Conservation (phyloP, 2,888 invertebrate genomes). For the Drosophila mimica region DNA sequence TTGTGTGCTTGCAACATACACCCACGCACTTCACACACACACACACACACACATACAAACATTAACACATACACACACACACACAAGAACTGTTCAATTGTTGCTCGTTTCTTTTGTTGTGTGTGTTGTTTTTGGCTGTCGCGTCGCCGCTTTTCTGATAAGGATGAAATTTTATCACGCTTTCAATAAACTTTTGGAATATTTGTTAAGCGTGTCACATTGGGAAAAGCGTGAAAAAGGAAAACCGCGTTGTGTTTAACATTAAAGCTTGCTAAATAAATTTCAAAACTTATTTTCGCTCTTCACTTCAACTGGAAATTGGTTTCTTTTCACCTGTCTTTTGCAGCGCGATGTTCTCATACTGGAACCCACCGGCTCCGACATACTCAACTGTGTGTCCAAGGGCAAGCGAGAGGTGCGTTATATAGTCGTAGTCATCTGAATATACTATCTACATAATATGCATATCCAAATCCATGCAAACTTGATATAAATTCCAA, state of each 20-base stretch:
- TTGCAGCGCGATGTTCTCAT: slow-evolving; percentile 95
- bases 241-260: not conserved
- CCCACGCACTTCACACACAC: slow-evolving; percentile 16
- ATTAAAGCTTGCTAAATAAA: slow-evolving; percentile 19
- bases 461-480: slow-evolving; percentile 21
- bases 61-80: slow-evolving; percentile 9
- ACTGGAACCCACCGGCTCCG: slow-evolving; percentile 92
- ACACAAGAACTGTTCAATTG: slow-evolving; percentile 55
- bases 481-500: slow-evolving; percentile 32
- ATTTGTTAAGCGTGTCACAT: slow-evolving; percentile 61
- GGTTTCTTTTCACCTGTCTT: not conserved
- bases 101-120: slow-evolving; percentile 60
- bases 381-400: slow-evolving; percentile 95
- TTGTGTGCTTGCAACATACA: slow-evolving; percentile 44
- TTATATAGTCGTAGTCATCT: slow-evolving; percentile 65
- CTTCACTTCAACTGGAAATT: not conserved
- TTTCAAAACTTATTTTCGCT: slow-evolving; percentile 3
- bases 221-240: slow-evolving; percentile 2
- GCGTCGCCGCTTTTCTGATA: slow-evolving; percentile 61
- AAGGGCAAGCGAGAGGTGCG: slow-evolving; percentile 96
- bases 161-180: slow-evolving; percentile 82
- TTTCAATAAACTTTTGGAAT: slow-evolving; percentile 80
- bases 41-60: slow-evolving; percentile 20
- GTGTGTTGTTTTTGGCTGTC: slow-evolving; percentile 44
- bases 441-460: not conserved